Evolutionary conservation across 2,113 vertebrate genomes (phyloP).

Genomic region (Ailurus styani): DNA sequence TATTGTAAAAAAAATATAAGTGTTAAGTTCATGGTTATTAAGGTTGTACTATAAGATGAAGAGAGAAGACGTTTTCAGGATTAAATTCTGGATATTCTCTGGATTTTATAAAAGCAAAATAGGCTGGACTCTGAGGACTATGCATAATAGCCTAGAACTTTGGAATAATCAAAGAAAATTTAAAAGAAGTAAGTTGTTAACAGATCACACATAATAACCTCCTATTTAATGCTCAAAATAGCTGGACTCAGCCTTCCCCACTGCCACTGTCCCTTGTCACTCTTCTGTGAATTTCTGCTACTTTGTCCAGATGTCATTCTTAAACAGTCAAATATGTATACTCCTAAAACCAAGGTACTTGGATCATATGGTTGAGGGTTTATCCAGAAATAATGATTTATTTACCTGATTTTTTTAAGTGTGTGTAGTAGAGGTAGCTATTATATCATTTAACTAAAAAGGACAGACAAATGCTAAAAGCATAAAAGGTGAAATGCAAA

Average conservation of each 20-base stretch:
- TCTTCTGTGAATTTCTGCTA: not conserved
- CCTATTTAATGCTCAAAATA: not conserved
- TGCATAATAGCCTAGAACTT: not conserved
- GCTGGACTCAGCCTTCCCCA: not conserved
- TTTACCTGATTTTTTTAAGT: conserved; percentile 3
- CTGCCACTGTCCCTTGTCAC: not conserved
- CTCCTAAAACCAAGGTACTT: conserved; percentile 22
- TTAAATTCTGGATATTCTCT: not conserved
- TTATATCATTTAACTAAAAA: not conserved
- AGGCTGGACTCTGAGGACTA: not conserved
- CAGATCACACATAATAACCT: not conserved
- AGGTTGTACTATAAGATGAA: not conserved
- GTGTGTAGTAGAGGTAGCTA: not conserved
- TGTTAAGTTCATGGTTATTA: not conserved
- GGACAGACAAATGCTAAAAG: conserved; percentile 31
- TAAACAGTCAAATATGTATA: conserved; percentile 29
- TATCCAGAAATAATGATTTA: conserved; percentile 36
- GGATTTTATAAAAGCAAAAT: not conserved
- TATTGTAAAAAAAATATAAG: not conserved
- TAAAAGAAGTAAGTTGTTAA: not conserved
- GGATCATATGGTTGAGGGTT: conserved; percentile 3
- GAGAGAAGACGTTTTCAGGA: not conserved
- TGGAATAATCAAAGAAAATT: not conserved
- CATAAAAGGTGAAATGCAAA: conserved; percentile 9
- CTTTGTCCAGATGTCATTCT: conserved; percentile 30